Percentiles rank a stretch among this genome's conserved stretches.
phyloP scores from a whole-genome alignment of 2,888 invertebrate genomes.

The Trissolcus brochymenae region DNA sequence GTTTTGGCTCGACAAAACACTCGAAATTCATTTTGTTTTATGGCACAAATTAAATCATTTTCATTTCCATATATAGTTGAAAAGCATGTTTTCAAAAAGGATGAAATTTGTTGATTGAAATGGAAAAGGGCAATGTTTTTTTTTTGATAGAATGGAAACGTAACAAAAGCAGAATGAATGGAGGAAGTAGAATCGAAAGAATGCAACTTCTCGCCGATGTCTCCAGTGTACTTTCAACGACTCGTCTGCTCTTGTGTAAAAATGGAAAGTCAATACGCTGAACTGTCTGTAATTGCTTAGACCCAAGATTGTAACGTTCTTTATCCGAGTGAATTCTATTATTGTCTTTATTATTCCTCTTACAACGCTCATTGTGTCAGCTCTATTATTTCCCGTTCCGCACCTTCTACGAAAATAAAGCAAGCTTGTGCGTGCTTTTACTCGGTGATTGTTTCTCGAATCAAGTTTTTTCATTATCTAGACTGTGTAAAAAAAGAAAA shows the following conservation, averaged over 20 bases:
- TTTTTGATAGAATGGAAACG: constrained; percentile 31
- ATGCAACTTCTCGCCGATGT: constrained; percentile 16
- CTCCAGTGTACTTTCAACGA: too few species aligned
- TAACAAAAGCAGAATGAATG: constrained; percentile 50
- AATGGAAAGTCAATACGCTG: constrained; percentile 59
- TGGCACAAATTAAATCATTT: too few species aligned
- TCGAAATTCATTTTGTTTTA: too few species aligned
- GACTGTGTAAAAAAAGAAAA: constrained; percentile 26
- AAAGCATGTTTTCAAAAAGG: too few species aligned
- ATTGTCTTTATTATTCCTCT: constrained; percentile 50
- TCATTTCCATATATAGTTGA: too few species aligned
- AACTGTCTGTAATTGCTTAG: constrained; percentile 67
- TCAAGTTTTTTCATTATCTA: constrained; percentile 32
- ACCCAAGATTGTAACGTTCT: constrained; percentile 69
- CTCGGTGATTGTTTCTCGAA: constrained; percentile 30
- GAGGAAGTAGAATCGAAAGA: constrained; percentile 37
- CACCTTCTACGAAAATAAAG: constrained; percentile 34
- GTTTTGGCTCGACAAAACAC: too few species aligned
- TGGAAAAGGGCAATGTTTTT: too few species aligned
- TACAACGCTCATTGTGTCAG: constrained; percentile 42
- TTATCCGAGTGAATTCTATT: constrained; percentile 56
- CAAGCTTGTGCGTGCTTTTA: constrained; percentile 18
- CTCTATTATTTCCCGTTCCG: constrained; percentile 38
- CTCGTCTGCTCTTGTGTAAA: constrained; percentile 2
- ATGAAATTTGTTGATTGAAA: too few species aligned